phyloP scores from a whole-genome alignment of 2,888 invertebrate species.

The Catocala sponsa region DNA sequence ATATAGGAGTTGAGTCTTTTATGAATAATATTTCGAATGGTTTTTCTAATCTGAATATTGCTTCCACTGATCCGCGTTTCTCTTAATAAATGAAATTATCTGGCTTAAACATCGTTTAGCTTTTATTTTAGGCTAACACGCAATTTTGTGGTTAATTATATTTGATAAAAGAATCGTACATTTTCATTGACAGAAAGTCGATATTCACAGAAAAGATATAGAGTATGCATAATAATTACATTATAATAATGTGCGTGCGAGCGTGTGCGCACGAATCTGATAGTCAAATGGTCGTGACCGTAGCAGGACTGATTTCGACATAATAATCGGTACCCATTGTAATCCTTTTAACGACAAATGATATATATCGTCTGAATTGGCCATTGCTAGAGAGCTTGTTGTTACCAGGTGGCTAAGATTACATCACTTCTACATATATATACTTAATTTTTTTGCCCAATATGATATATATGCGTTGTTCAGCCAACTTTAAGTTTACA shows the following conservation, averaged over 20 bases:
- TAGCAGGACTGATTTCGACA: constrained; percentile 51
- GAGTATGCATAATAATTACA: constrained; percentile 7
- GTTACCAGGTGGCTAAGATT: constrained; percentile 29
- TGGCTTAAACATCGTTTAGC: constrained; percentile 54
- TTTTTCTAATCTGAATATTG: constrained; percentile 35
- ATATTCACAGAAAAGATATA: neutral
- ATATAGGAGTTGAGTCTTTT: constrained; percentile 52
- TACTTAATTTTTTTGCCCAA: neutral
- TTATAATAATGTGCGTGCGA: constrained; percentile 16
- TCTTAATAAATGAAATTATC: constrained; percentile 29
- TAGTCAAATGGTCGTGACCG: too few relatives aligned
- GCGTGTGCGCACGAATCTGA: neutral
- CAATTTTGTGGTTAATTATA: constrained; percentile 1
- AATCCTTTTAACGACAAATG: constrained; percentile 49
- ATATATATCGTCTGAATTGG: constrained; percentile 41
- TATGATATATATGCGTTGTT: neutral
- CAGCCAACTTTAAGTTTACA: too few relatives aligned
- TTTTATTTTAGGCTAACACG: constrained; percentile 12
- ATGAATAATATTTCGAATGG: constrained; percentile 21
- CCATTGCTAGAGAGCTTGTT: constrained; percentile 18
- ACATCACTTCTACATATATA: neutral
- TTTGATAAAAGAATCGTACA: neutral
- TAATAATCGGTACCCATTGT: constrained; percentile 57
- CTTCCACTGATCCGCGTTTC: constrained; percentile 44
- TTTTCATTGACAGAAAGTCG: neutral